These are phyloP conservation scores for Porites lutea DNA, from an alignment of 64 coral and sea anemone genomes.

Conservation along the genomic window DNA sequence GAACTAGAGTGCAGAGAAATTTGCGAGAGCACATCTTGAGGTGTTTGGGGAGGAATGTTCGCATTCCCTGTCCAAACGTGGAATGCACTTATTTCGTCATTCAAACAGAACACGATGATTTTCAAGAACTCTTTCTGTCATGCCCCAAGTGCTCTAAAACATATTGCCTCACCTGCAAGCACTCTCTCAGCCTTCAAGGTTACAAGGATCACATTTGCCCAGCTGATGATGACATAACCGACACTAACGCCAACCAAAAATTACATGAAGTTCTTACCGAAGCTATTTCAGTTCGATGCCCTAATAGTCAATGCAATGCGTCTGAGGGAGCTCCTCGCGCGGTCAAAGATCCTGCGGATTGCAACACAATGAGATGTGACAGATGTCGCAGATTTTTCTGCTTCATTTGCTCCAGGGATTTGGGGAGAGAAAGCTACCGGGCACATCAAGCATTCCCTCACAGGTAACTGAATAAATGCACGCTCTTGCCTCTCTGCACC, in stretches of 20 bases:
- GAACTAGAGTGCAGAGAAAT: neutral
- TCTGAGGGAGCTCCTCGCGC: neutral
- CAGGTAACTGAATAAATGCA: neutral
- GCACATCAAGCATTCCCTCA: constrained; percentile 64
- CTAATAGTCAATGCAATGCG: neutral
- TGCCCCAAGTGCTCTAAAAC: constrained; percentile 1
- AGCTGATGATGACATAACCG: neutral
- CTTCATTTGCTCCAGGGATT: constrained; percentile 43
- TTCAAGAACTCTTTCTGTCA: constrained; percentile 25
- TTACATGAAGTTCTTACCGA: constrained; percentile 37
- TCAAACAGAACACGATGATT: neutral
- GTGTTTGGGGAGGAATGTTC: neutral
- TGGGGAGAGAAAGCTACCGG: constrained; percentile 11
- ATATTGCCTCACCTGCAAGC: constrained; percentile 55
- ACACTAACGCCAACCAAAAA: neutral
- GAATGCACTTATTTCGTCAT: constrained; percentile 17
- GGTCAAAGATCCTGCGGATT: constrained; percentile 37
- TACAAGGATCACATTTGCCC: constrained; percentile 53
- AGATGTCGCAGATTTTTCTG: constrained; percentile 39
- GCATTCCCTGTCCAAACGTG: constrained; percentile 31
- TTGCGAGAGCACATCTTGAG: too few relatives aligned
- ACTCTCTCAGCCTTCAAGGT: constrained; percentile 21
- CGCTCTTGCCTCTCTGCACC: neutral
- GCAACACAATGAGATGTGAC: constrained; percentile 40
- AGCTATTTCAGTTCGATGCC: constrained; percentile 8